phyloP scores from a whole-genome alignment of 1,140 invertebrate genomes.

The Diorhabda carinulata region DNA sequence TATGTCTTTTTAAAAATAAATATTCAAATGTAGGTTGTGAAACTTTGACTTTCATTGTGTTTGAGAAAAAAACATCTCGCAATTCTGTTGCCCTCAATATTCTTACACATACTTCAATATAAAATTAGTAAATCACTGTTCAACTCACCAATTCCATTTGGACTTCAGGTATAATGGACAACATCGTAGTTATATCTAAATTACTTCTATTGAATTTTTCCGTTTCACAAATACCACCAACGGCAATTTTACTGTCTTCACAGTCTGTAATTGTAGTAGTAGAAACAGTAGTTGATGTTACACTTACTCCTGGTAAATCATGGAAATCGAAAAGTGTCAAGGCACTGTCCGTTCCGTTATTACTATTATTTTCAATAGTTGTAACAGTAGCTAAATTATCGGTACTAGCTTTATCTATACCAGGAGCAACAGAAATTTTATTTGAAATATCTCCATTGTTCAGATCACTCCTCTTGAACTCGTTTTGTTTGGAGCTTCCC shows the following conservation, averaged over 20 bases:
- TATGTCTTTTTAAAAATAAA: too few species aligned
- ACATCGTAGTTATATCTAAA: constrained; percentile 2
- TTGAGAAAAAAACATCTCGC: too few species aligned
- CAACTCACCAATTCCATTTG: constrained; percentile 1
- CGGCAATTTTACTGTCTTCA: not conserved
- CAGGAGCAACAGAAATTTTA: too few species aligned
- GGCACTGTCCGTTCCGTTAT: too few species aligned
- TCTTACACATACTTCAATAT: not conserved
- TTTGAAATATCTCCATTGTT: too few species aligned
- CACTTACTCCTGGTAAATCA: not conserved
- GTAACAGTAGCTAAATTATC: too few species aligned
- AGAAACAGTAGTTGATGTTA: not conserved
- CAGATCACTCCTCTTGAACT: not conserved
- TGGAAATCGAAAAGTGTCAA: not conserved
- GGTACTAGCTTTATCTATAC: too few species aligned
- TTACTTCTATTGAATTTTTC: constrained; percentile 7
- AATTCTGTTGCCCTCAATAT: too few species aligned
- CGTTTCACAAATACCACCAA: not conserved
- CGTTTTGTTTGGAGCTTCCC: not conserved
- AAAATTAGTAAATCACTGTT: not conserved
- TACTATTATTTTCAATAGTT: too few species aligned
- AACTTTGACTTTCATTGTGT: too few species aligned
- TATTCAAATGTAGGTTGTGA: too few species aligned
- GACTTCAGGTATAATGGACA: constrained; percentile 5
- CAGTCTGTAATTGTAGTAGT: not conserved